Percentiles rank a stretch among this genome's conserved stretches.
These are phyloP conservation scores for Charanyca ferruginea DNA, from an alignment of 2,888 invertebrate species.

Conservation along the genomic window DNA sequence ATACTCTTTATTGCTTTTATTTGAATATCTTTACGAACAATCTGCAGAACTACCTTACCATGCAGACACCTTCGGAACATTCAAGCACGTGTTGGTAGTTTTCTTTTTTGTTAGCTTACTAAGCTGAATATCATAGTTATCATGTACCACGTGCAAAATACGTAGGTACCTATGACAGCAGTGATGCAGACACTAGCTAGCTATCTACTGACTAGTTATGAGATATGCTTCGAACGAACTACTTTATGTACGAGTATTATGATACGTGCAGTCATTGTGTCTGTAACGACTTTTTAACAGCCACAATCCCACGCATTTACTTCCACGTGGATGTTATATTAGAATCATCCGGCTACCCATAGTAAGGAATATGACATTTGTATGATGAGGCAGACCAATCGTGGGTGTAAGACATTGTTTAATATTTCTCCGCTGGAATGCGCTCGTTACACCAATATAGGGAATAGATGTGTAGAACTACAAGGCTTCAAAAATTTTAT, in stretches of 20 bases:
- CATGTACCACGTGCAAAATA: constrained; percentile 12
- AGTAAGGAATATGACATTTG: neutral
- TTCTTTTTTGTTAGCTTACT: neutral
- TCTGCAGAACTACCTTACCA: neutral
- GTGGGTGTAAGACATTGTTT: neutral
- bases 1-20: neutral
- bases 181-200: neutral
- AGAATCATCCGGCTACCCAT: constrained; percentile 12
- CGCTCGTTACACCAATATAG: neutral
- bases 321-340: constrained; percentile 37
- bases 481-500: neutral
- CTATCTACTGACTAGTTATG: neutral
- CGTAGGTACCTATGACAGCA: neutral
- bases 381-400: neutral
- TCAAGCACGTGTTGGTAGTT: neutral
- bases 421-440: neutral
- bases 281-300: constrained; percentile 22
- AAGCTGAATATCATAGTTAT: neutral
- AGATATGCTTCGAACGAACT: constrained; percentile 18
- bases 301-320: constrained; percentile 39
- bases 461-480: neutral
- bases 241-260: constrained; percentile 10
- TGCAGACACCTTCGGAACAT: neutral
- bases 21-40: neutral
- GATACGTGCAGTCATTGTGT: constrained; percentile 41